Evolutionary conservation across 2,888 invertebrate genomes (phyloP).

Genomic region (Arenicola marina): DNA sequence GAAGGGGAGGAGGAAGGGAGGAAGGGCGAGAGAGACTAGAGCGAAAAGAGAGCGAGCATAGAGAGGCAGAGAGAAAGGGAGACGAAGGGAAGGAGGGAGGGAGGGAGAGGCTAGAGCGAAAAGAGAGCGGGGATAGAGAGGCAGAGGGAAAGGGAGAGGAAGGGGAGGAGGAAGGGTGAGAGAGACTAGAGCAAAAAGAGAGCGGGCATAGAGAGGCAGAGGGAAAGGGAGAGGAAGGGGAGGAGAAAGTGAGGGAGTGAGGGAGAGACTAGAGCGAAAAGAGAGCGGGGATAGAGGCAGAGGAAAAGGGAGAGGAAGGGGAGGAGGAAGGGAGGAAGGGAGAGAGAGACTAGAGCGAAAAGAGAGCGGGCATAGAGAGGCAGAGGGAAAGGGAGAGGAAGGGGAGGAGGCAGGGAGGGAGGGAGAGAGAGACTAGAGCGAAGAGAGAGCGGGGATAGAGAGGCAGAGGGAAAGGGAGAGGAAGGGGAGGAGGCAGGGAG

Average conservation of each 20-base stretch:
- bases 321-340: neutral
- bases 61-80: neutral
- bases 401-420: neutral
- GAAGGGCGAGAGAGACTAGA: too few relatives aligned
- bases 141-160: neutral
- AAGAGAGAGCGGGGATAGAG: neutral
- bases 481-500: neutral
- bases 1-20: conserved; percentile 4
- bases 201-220: neutral
- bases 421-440: neutral
- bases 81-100: neutral
- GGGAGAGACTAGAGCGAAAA: neutral
- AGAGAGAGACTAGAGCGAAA: neutral
- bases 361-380: neutral
- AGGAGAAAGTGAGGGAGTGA: neutral
- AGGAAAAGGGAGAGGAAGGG: neutral
- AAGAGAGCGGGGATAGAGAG: too few relatives aligned
- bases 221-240: conserved; percentile 1
- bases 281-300: neutral
- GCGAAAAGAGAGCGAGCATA: neutral
- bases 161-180: neutral
- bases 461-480: neutral
- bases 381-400: neutral
- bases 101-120: neutral
- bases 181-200: too few relatives aligned